Conservation (phyloP, 2,113 vertebrate species). For the Drymodes brunneopygia region DNA sequence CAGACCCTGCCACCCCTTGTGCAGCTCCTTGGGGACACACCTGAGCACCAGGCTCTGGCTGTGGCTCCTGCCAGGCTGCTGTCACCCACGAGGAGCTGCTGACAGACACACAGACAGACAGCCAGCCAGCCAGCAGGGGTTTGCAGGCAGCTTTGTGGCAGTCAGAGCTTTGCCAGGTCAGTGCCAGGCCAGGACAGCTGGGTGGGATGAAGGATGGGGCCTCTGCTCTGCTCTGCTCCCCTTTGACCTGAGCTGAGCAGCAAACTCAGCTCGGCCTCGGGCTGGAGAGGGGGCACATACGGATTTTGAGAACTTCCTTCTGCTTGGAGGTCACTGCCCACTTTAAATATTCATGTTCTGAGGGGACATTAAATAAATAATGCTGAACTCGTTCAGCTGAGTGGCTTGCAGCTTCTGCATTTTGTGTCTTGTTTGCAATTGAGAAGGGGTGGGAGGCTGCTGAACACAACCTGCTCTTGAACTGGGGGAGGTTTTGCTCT, state of each 20-base stretch:
- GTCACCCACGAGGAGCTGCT: no score
- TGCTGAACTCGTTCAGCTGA: not conserved
- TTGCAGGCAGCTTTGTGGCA: not conserved
- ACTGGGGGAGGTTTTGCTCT: not conserved
- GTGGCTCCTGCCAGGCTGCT: not conserved
- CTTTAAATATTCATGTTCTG: constrained; percentile 52
- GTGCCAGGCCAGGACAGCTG: fast-evolving
- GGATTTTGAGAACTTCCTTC: constrained; percentile 44
- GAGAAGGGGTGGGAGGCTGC: not conserved
- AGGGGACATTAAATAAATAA: constrained; percentile 42
- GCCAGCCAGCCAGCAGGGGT: fast-evolving
- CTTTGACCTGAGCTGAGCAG: not conserved
- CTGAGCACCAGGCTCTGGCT: not conserved
- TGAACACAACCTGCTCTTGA: not conserved
- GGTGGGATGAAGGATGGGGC: not conserved
- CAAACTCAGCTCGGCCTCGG: constrained; percentile 23
- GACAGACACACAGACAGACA: no score
- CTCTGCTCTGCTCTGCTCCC: not conserved
- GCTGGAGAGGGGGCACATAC: not conserved
- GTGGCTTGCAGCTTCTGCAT: not conserved
- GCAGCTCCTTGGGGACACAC: not conserved
- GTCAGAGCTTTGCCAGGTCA: not conserved
- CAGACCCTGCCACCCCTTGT: not conserved
- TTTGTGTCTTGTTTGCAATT: not conserved
- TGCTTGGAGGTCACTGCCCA: constrained; percentile 16